Percentiles rank a stretch among this genome's conserved stretches.
phyloP scores from a whole-genome alignment of 1,140 invertebrate species.

The Magallana angulata region DNA sequence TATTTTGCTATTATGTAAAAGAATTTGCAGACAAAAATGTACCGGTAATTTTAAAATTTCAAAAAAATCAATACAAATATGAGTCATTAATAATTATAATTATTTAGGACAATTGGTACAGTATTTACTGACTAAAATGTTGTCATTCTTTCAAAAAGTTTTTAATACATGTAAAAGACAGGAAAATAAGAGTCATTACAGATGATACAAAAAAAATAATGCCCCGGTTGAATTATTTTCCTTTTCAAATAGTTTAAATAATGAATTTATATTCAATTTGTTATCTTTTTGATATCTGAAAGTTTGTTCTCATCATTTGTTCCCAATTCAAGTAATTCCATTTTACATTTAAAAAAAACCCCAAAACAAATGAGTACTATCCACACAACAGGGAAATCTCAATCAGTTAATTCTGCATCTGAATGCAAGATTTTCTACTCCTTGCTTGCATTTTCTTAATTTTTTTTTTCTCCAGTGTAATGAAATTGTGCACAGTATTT shows the following conservation, averaged over 20 bases:
- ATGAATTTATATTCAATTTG: too few species aligned
- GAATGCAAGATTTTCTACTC: neutral
- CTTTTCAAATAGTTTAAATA: too few species aligned
- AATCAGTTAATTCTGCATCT: neutral
- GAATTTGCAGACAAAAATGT: neutral
- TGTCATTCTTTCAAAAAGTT: too few species aligned
- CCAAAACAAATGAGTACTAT: too few species aligned
- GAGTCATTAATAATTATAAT: neutral
- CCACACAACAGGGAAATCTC: neutral
- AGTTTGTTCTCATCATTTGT: too few species aligned
- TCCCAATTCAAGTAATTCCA: neutral
- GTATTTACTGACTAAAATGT: neutral
- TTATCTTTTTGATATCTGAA: too few species aligned
- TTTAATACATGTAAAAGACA: neutral
- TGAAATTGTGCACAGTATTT: conserved; percentile 42
- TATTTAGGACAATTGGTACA: neutral
- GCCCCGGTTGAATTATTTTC: too few species aligned
- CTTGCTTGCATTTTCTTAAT: neutral
- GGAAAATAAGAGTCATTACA: neutral
- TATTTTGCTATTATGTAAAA: neutral
- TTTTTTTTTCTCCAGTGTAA: conserved; percentile 32
- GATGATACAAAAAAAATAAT: neutral
- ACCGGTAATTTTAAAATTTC: neutral
- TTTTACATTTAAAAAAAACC: too few species aligned
- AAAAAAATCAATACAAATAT: neutral